Conservation (phyloP, 2,113 vertebrate genomes). For the Vulpes vulpes region DNA sequence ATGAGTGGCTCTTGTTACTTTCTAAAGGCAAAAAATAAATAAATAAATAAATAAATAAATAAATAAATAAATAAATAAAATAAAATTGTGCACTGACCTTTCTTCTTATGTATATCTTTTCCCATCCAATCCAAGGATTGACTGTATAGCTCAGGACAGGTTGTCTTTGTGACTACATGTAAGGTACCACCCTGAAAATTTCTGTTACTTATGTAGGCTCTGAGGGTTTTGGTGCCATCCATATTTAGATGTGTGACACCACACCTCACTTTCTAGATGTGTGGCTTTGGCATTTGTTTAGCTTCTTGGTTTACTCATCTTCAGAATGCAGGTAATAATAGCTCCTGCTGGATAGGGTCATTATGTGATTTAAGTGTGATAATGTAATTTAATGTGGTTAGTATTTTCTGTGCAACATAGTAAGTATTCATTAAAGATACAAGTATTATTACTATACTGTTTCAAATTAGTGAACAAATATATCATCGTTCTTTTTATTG, state of each 20-base stretch:
- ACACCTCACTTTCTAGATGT: neutral
- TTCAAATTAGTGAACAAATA: slow-evolving; percentile 37
- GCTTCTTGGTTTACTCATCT: neutral
- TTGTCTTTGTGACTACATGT: neutral
- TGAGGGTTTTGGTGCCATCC: neutral
- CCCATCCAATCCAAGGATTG: neutral
- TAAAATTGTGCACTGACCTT: neutral
- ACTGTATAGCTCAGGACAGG: neutral
- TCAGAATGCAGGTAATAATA: slow-evolving; percentile 1
- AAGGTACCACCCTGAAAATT: neutral
- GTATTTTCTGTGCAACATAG: neutral
- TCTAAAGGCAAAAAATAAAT: neutral
- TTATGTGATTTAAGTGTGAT: slow-evolving; percentile 26
- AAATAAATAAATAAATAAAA: neutral
- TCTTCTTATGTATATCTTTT: neutral
- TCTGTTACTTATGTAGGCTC: neutral
- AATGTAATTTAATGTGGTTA: slow-evolving; percentile 37
- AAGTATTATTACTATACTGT: neutral
- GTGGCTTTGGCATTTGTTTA: slow-evolving; percentile 5
- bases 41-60: neutral
- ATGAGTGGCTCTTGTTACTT: neutral
- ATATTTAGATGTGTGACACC: neutral
- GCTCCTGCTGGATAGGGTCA: neutral
- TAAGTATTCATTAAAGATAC: slow-evolving; percentile 3
- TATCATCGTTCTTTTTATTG: slow-evolving; percentile 12